Conservation (phyloP, 2,113 vertebrate species). For the Brachypodius melanocephalos region DNA sequence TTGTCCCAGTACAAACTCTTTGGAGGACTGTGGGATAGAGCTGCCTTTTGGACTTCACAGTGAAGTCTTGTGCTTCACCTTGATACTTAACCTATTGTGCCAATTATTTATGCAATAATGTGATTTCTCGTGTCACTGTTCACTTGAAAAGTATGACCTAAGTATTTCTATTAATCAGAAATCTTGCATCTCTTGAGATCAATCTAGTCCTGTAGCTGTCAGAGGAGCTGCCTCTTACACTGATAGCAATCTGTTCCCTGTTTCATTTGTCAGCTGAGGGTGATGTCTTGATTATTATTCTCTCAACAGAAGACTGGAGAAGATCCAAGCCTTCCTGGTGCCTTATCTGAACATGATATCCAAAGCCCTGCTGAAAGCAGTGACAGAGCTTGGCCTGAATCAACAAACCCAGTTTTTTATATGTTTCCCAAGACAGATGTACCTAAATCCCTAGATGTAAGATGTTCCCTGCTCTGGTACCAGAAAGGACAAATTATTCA, state of each 20-base stretch:
- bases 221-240: background rate
- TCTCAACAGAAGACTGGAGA: conserved; percentile 10
- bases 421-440: background rate
- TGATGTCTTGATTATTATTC: conserved; percentile 24
- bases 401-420: background rate
- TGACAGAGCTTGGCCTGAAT: background rate
- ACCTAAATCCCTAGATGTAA: background rate
- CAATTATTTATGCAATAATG: background rate
- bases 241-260: background rate
- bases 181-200: background rate
- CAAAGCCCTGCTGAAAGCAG: background rate
- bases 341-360: conserved; percentile 3
- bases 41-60: background rate
- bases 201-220: background rate
- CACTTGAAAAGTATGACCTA: background rate
- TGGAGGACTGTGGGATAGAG: background rate
- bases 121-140: background rate
- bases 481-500: conserved; percentile 1
- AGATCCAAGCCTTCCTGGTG: conserved; percentile 8
- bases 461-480: background rate
- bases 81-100: background rate
- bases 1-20: background rate
- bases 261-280: background rate
- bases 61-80: background rate
- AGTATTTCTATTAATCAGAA: background rate